Evolutionary conservation across 2,797 vertebrate genomes (phyloP), one percentile per base, ranked within the genome.

Genomic region (Botia kubotai): DNA sequence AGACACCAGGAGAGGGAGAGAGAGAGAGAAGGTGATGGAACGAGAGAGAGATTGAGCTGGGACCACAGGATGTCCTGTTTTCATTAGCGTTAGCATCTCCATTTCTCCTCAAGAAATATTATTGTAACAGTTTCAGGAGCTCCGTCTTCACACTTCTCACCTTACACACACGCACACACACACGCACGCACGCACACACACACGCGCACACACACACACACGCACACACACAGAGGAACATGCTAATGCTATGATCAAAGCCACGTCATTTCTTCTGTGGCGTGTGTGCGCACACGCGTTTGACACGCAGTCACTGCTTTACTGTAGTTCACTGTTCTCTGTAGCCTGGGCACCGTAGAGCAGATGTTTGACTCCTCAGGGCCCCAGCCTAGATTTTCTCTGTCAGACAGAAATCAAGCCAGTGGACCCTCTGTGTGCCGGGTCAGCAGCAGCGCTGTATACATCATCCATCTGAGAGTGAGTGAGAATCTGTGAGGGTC

Each of bases 61-160:
- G 94, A 92, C 70, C 97, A 94, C 96, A 98, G 98, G 97, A 99
- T 98, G 95, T 99, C 97, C 97, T 99, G 98, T 98, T 98, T 97
- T 98, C 96, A 98, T 96, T 96, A 97, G 96, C 89, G 94, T 95
- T 97, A 96, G 96, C 96, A 97, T 97, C 96, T 96, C 97, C 94
- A 95, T 94, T 94, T 93, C 91, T 33, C 94, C 93, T 94, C 91
- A 93, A 95, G 97, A 96, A 98, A 97, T 98, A 97, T 98, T 98
- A 96, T 98, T 96, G 89, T 96, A 96, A 95, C 92, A 92, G 92
- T 87, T 92, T 94, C 95, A 89, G 90, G 85, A 90, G 90, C 91
- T 88, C 73, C 77, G 87, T 50, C 77, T 87, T 89, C 94, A 90
- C 94, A 89, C 87, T 90, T 88, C 87, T 89, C 89, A 86, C 88